Conservation (phyloP, 1,140 invertebrate genomes). For the Papilio machaon region DNA sequence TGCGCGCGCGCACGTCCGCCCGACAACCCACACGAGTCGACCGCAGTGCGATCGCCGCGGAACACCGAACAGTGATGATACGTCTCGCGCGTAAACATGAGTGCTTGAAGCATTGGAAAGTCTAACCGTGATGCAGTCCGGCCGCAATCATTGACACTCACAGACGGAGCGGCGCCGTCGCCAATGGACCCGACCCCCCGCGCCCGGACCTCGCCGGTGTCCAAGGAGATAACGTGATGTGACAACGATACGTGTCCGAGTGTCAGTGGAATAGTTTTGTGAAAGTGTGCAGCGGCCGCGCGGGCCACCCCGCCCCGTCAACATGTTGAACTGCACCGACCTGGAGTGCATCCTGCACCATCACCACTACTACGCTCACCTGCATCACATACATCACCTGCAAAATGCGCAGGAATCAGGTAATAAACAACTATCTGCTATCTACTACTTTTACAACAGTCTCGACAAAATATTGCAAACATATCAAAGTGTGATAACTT, state of each 20-base stretch:
- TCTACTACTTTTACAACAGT: not conserved
- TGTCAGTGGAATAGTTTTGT: conserved; percentile 79
- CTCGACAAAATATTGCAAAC: not conserved
- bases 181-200: conserved; percentile 56
- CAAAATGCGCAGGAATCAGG: conserved; percentile 83
- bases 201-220: conserved; percentile 57
- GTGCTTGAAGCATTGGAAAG: conserved; percentile 55
- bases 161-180: conserved; percentile 69
- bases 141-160: conserved; percentile 57
- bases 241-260: conserved; percentile 72
- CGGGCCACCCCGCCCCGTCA: conserved; percentile 67
- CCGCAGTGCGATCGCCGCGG: conserved; percentile 50
- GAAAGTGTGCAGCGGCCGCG: conserved; percentile 76
- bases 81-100: conserved; percentile 50
- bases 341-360: conserved; percentile 89
- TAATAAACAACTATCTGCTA: conserved; percentile 49
- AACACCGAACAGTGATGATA: conserved; percentile 57
- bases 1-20: conserved; percentile 72
- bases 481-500: conserved; percentile 5
- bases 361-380: conserved; percentile 88
- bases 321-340: conserved; percentile 90
- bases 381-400: conserved; percentile 86
- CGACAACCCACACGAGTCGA: conserved; percentile 58
- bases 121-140: conserved; percentile 53
- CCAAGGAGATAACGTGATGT: conserved; percentile 78